Percentiles rank a stretch among this genome's conserved stretches.
Evolutionary conservation across 2,888 invertebrate species (phyloP).

Genomic region (Cephus sareptanus): DNA sequence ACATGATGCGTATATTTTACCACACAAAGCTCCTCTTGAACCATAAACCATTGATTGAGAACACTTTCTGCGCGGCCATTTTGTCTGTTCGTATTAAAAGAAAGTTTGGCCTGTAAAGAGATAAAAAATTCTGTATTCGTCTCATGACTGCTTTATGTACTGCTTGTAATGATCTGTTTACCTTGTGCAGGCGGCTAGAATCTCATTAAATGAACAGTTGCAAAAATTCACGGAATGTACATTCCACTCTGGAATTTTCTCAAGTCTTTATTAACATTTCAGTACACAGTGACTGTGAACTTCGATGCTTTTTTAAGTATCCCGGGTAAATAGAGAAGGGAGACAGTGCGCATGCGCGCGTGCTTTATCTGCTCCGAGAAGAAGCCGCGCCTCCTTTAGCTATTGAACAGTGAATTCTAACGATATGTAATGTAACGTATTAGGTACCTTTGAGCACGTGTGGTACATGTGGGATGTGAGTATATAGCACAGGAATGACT

Average conservation of each 20-base stretch:
- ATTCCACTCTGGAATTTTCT: not conserved
- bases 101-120: not conserved
- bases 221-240: not conserved
- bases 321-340: not conserved
- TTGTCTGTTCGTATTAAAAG: not conserved
- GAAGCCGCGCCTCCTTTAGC: not conserved
- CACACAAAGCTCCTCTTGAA: not conserved
- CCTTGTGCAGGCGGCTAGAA: not conserved
- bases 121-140: not conserved
- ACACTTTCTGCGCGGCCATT: not conserved
- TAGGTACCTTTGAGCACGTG: not conserved
- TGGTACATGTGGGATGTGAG: not conserved
- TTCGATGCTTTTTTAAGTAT: not conserved
- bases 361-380: not conserved
- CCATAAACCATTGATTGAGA: not conserved
- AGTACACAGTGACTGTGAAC: not conserved
- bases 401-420: not conserved
- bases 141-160: not conserved
- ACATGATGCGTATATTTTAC: not conserved
- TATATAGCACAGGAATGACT: conserved; percentile 11
- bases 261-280: not conserved
- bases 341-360: not conserved
- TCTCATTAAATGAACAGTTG: not conserved
- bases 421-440: not conserved
- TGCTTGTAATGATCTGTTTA: not conserved